These are phyloP conservation scores for Sitobion miscanthi DNA, from an alignment of 1,140 invertebrate species.

Conservation along the genomic window DNA sequence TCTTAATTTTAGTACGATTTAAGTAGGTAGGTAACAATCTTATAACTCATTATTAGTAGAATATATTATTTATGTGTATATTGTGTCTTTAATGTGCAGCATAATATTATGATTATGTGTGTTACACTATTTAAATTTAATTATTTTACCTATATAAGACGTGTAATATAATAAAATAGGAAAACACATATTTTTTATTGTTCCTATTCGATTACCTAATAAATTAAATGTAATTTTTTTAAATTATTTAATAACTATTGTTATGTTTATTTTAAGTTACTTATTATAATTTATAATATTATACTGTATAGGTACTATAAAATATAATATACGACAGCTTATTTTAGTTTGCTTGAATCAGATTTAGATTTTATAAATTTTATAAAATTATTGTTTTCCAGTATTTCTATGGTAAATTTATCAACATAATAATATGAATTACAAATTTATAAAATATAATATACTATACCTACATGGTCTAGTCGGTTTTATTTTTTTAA, in stretches of 20 bases:
- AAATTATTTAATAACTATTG: not conserved
- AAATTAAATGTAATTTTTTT: not conserved
- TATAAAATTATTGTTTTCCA: not conserved
- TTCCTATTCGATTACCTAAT: constrained; percentile 33
- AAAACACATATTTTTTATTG: constrained; percentile 25
- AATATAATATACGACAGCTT: not conserved
- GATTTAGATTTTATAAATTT: not conserved
- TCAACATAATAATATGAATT: not conserved
- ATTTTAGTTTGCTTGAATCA: not conserved
- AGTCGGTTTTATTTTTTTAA: not conserved
- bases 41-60: not conserved
- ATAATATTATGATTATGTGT: not conserved
- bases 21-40: not conserved
- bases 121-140: constrained; percentile 2
- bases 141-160: not conserved
- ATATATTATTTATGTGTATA: not conserved
- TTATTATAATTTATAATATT: not conserved
- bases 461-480: not conserved
- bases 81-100: not conserved
- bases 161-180: constrained; percentile 6
- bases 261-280: not conserved
- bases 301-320: not conserved
- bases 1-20: not conserved
- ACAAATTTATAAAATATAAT: not conserved
- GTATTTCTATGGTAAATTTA: not conserved